phyloP scores from a whole-genome alignment of 2,888 invertebrate genomes.

The Drosophila emarginata region DNA sequence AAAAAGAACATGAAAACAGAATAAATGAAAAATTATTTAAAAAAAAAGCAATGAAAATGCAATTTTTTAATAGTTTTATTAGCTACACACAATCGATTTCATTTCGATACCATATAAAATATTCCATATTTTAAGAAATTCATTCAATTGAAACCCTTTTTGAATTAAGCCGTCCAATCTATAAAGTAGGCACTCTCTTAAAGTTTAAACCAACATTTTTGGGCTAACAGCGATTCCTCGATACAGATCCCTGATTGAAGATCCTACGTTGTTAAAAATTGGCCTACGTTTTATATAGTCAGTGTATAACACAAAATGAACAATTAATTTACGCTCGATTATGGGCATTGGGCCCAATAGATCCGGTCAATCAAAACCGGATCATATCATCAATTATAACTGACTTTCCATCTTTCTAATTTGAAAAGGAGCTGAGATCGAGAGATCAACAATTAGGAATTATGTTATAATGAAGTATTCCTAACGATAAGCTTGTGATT shows the following conservation, averaged over 20 bases:
- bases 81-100: no score
- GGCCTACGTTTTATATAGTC: not conserved
- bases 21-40: constrained; percentile 72
- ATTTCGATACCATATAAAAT: no score
- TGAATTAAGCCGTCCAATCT: no score
- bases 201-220: not conserved
- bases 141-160: no score
- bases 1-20: constrained; percentile 56
- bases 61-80: not conserved
- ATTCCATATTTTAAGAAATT: no score
- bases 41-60: constrained; percentile 32
- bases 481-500: constrained; percentile 9
- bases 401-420: not conserved
- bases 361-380: not conserved
- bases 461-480: constrained; percentile 1
- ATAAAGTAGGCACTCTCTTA: no score
- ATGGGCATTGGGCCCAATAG: not conserved
- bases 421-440: not conserved
- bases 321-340: not conserved
- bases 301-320: not conserved
- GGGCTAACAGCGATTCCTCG: not conserved
- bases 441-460: constrained; percentile 1
- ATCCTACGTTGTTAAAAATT: not conserved
- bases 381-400: not conserved
- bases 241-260: not conserved